Evolutionary conservation across 2,113 vertebrate genomes (phyloP).

Genomic region (Plecotus auritus): DNA sequence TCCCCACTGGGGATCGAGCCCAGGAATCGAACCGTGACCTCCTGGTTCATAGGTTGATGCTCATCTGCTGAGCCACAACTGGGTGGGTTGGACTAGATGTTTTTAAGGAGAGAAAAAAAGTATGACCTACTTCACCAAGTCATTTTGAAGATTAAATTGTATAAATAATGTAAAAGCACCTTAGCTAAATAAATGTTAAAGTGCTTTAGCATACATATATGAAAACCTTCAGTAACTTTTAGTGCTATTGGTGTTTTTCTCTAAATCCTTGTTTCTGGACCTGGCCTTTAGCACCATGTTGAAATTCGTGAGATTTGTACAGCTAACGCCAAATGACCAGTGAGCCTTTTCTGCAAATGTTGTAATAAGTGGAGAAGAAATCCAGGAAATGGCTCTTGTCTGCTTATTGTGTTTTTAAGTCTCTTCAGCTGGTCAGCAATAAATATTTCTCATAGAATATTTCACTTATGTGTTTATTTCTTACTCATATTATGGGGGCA

Average conservation of each 20-base stretch:
- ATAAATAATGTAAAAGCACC: background rate
- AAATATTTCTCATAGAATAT: background rate
- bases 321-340: background rate
- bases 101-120: background rate
- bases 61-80: too few relatives aligned
- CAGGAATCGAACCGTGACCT: too few relatives aligned
- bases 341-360: background rate
- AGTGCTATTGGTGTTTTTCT: background rate
- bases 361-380: background rate
- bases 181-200: background rate
- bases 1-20: too few relatives aligned
- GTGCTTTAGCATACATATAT: background rate
- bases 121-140: background rate
- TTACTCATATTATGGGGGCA: background rate
- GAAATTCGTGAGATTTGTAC: background rate
- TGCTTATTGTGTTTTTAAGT: background rate
- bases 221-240: background rate
- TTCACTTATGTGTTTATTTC: background rate
- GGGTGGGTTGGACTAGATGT: background rate
- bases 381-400: background rate
- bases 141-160: background rate
- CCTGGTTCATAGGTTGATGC: too few relatives aligned
- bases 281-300: background rate
- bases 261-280: slow-evolving; percentile 4
- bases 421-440: background rate